Evolutionary conservation across 1,140 invertebrate genomes (phyloP).

Genomic region (Eurosta solidaginis): DNA sequence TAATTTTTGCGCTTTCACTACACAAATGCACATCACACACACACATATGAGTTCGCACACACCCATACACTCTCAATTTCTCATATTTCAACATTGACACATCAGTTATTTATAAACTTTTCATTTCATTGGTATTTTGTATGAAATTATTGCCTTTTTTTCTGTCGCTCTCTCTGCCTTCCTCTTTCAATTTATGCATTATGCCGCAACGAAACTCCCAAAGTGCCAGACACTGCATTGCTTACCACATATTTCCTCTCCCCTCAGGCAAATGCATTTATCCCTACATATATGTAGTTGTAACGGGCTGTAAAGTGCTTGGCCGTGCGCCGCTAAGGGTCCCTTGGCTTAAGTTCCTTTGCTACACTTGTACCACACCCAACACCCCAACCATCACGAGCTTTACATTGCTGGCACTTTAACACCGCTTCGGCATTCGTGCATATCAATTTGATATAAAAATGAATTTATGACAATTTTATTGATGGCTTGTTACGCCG

Average conservation of each 20-base stretch:
- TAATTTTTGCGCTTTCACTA: conserved; percentile 22
- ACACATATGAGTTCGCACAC: background rate
- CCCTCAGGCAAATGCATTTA: background rate
- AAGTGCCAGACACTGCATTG: background rate
- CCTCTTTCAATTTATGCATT: background rate
- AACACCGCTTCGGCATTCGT: conserved; percentile 40
- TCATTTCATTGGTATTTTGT: conserved; percentile 14
- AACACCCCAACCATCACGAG: background rate
- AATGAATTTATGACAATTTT: conserved; percentile 57
- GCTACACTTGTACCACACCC: background rate
- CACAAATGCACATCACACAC: background rate
- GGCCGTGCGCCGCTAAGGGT: background rate
- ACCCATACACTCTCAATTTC: background rate
- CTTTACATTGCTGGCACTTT: background rate
- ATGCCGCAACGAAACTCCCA: background rate
- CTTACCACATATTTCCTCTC: background rate
- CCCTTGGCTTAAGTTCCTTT: background rate
- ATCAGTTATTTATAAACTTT: conserved; percentile 26
- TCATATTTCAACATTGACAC: background rate
- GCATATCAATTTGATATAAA: conserved; percentile 51
- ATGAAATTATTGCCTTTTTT: conserved; percentile 4
- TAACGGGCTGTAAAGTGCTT: background rate
- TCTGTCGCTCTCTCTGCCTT: too few relatives aligned
- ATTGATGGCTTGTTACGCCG: conserved; percentile 43
- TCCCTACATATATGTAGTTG: too few relatives aligned